Evolutionary conservation across 2,888 invertebrate species (phyloP).

Genomic region (Carterocephalus palaemon): DNA sequence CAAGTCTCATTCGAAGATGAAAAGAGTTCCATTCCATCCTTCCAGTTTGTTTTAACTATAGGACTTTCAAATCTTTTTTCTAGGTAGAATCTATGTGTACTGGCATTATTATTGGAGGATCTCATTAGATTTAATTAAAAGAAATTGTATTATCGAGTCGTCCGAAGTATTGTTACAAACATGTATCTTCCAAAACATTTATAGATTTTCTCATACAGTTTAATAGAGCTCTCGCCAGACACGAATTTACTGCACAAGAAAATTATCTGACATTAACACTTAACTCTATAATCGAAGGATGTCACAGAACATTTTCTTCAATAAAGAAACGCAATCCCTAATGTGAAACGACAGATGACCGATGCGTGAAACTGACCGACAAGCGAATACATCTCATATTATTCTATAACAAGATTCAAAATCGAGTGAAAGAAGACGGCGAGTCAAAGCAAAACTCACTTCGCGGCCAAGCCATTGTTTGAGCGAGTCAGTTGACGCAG

Average conservation of each 20-base stretch:
- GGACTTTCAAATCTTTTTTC: too few relatives aligned
- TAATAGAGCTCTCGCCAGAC: background rate
- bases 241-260: conserved; percentile 3
- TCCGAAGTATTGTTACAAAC: too few relatives aligned
- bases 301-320: conserved; percentile 15
- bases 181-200: too few relatives aligned
- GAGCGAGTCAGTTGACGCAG: conserved; percentile 26
- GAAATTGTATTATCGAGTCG: too few relatives aligned
- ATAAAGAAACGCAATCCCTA: conserved; percentile 21
- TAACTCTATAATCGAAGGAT: conserved; percentile 6
- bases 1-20: too few relatives aligned
- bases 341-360: conserved; percentile 20
- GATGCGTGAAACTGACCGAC: conserved; percentile 7
- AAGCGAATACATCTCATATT: conserved; percentile 2
- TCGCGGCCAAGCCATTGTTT: conserved; percentile 25
- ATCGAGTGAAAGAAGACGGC: background rate
- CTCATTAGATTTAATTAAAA: too few relatives aligned
- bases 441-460: conserved; percentile 9
- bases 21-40: too few relatives aligned
- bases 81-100: too few relatives aligned
- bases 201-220: too few relatives aligned
- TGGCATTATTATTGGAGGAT: too few relatives aligned
- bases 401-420: background rate
- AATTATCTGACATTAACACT: conserved; percentile 12
- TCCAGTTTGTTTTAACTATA: too few relatives aligned